A percentile compares a stretch with the other conserved stretches of the same genome.
Evolutionary conservation across 2,797 vertebrate genomes (phyloP).

Genomic region (Xenops minutus): DNA sequence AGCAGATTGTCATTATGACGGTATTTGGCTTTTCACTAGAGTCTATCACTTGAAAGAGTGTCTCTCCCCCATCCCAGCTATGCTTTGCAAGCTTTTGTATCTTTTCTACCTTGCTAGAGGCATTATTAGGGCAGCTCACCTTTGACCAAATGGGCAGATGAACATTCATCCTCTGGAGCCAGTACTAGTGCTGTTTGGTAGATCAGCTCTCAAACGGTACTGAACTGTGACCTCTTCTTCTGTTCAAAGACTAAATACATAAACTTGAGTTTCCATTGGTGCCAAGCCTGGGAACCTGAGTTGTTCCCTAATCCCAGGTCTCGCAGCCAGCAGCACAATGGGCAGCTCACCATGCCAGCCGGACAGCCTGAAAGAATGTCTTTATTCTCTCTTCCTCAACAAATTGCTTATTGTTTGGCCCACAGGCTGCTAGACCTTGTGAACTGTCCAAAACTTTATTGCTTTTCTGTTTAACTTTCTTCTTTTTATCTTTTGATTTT

Average conservation of each 20-base stretch:
- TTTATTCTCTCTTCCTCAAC: slow-evolving; percentile 60
- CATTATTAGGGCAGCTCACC: slow-evolving; percentile 66
- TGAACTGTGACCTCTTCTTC: slow-evolving; percentile 71
- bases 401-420: slow-evolving; percentile 60
- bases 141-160: slow-evolving; percentile 66
- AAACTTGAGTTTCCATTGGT: slow-evolving; percentile 62
- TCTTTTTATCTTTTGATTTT: not conserved
- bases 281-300: slow-evolving; percentile 66
- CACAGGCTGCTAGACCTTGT: slow-evolving; percentile 39
- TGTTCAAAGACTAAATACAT: slow-evolving; percentile 67
- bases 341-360: slow-evolving; percentile 58
- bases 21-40: slow-evolving; percentile 16
- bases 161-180: slow-evolving; percentile 64
- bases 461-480: not conserved
- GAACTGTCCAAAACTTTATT: slow-evolving; percentile 39
- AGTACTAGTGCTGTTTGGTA: slow-evolving; percentile 40
- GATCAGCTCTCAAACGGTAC: slow-evolving; percentile 55
- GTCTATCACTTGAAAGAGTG: slow-evolving; percentile 23
- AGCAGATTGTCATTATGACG: not conserved
- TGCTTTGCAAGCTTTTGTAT: slow-evolving; percentile 40
- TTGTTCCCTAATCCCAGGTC: slow-evolving; percentile 63
- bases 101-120: slow-evolving; percentile 69
- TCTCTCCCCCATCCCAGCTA: not conserved
- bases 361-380: slow-evolving; percentile 32
- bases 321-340: slow-evolving; percentile 48